A percentile compares a stretch with the other conserved stretches of the same genome.
phyloP scores from a whole-genome alignment of 2,113 vertebrate species.

The Cromileptes altivelis region DNA sequence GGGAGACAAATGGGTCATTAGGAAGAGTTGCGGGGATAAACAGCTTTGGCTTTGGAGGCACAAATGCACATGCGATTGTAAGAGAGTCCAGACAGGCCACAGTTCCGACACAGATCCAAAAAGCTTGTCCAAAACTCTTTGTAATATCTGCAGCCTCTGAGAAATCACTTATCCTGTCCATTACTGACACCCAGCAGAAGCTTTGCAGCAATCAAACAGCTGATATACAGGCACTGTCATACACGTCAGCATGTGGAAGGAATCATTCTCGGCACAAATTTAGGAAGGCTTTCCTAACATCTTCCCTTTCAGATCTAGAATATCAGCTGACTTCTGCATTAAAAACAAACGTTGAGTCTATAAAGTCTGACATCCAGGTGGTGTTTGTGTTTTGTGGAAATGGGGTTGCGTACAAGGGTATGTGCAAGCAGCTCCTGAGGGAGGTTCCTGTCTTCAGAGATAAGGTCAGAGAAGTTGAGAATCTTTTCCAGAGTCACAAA shows the following conservation, averaged over 20 bases:
- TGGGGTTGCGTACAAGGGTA: constrained; percentile 81
- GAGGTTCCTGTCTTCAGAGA: constrained; percentile 84
- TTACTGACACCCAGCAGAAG: constrained; percentile 80
- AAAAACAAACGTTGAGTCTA: constrained; percentile 42
- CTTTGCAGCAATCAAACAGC: constrained; percentile 64
- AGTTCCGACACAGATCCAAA: constrained; percentile 35
- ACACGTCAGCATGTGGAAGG: constrained; percentile 90
- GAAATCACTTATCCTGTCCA: constrained; percentile 81
- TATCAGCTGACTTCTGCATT: constrained; percentile 73
- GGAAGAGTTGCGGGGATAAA: constrained; percentile 89
- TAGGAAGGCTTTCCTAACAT: constrained; percentile 84
- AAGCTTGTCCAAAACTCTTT: constrained; percentile 80
- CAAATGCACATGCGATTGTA: constrained; percentile 88
- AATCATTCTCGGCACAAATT: constrained; percentile 87
- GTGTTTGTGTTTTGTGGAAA: constrained; percentile 92
- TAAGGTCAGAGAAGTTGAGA: constrained; percentile 85
- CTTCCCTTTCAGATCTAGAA: constrained; percentile 84
- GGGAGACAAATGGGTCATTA: constrained; percentile 78
- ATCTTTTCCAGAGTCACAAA: constrained; percentile 78
- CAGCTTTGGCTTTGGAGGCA: constrained; percentile 92
- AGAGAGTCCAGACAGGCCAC: constrained; percentile 79
- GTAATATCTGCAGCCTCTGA: constrained; percentile 87
- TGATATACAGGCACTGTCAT: constrained; percentile 84
- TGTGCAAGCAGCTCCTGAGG: constrained; percentile 85
- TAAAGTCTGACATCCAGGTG: constrained; percentile 73